A percentile compares a stretch with the other conserved stretches of the same genome.
These are phyloP conservation scores for Chorisops tibialis DNA, from an alignment of 2,888 invertebrate genomes.

Conservation along the genomic window DNA sequence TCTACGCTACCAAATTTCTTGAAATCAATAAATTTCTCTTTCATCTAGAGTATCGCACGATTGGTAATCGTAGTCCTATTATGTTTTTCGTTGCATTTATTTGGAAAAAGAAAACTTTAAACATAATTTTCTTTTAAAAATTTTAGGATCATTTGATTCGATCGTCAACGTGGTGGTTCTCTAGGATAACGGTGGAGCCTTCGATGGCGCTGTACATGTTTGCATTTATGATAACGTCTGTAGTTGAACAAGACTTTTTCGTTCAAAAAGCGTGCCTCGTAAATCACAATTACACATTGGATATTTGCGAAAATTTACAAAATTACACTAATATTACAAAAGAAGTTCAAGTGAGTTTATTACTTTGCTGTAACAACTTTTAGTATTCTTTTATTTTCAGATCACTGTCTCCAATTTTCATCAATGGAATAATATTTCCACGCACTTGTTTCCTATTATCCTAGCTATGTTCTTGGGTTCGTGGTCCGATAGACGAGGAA, in stretches of 20 bases:
- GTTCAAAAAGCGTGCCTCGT: slow-evolving; percentile 73
- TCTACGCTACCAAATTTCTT: too few species aligned
- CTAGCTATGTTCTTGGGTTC: slow-evolving; percentile 77
- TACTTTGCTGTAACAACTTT: too few species aligned
- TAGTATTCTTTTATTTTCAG: slow-evolving; percentile 54
- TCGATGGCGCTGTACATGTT: slow-evolving; percentile 86
- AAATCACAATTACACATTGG: slow-evolving; percentile 65
- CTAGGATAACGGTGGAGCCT: slow-evolving; percentile 73
- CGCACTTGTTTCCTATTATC: slow-evolving; percentile 69
- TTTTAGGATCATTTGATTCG: too few species aligned
- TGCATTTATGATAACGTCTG: slow-evolving; percentile 77
- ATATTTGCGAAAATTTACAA: slow-evolving; percentile 63
- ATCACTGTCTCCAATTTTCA: slow-evolving; percentile 70
- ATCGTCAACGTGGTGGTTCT: slow-evolving; percentile 31
- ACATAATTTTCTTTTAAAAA: too few species aligned
- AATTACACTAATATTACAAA: slow-evolving; percentile 60
- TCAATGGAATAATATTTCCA: slow-evolving; percentile 74
- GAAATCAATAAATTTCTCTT: too few species aligned
- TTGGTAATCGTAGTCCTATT: too few species aligned
- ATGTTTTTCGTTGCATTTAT: too few species aligned
- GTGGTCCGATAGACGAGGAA: slow-evolving; percentile 76
- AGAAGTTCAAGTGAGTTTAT: slow-evolving; percentile 62
- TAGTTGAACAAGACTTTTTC: slow-evolving; percentile 76
- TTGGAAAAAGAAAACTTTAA: too few species aligned
- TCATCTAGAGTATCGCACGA: too few species aligned